phyloP scores from a whole-genome alignment of 2,113 vertebrate genomes.

The Pterocles burchelli region DNA sequence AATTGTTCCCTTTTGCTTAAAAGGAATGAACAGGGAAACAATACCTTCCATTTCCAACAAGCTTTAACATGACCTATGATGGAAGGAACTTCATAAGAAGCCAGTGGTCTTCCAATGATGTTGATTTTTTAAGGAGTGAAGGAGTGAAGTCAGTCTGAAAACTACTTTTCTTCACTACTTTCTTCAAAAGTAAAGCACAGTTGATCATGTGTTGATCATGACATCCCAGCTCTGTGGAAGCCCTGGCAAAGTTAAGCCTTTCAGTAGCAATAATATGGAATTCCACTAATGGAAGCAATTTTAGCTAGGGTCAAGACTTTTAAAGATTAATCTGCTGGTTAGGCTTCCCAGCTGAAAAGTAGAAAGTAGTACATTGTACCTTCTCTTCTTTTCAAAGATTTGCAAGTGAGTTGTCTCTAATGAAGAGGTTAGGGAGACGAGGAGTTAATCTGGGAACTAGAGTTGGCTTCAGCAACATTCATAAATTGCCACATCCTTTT shows the following conservation, averaged over 20 bases:
- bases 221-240: neutral
- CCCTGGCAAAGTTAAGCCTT: neutral
- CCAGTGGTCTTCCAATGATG: neutral
- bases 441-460: neutral
- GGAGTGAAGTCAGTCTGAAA: neutral
- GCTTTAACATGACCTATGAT: neutral
- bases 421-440: neutral
- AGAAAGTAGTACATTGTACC: neutral
- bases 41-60: neutral
- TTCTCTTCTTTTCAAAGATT: neutral
- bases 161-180: neutral
- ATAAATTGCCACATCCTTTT: conserved; percentile 14
- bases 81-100: neutral
- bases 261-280: neutral
- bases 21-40: neutral
- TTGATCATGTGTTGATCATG: neutral
- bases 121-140: neutral
- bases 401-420: neutral
- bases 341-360: neutral
- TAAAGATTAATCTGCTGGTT: neutral
- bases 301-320: neutral
- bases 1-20: conserved; percentile 1
- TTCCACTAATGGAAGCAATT: neutral
- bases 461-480: neutral
- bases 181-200: neutral